Evolutionary conservation across 2,888 invertebrate species (phyloP).

Genomic region (Synergus gifuensis): DNA sequence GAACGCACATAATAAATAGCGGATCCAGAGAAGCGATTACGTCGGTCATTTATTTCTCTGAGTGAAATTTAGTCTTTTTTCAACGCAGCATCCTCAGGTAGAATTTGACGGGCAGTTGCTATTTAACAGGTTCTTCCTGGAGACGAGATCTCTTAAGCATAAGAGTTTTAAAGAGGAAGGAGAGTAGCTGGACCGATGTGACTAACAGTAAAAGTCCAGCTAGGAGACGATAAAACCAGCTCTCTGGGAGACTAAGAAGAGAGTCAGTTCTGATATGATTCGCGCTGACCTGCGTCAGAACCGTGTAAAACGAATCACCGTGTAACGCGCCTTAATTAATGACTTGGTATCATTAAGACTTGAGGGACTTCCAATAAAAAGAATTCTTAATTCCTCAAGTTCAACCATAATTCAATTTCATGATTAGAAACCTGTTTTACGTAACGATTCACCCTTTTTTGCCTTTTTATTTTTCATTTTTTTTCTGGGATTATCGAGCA

Average conservation of each 20-base stretch:
- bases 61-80: constrained; percentile 39
- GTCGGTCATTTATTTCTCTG: constrained; percentile 37
- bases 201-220: constrained; percentile 69
- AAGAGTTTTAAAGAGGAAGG: constrained; percentile 34
- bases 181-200: constrained; percentile 33
- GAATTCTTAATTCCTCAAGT: neutral
- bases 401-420: neutral
- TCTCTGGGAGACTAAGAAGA: constrained; percentile 44
- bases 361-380: constrained; percentile 26
- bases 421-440: constrained; percentile 6
- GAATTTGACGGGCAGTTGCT: constrained; percentile 33
- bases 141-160: constrained; percentile 25
- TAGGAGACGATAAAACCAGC: constrained; percentile 64
- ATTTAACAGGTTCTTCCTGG: constrained; percentile 40
- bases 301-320: constrained; percentile 48
- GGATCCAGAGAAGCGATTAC: constrained; percentile 39
- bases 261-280: constrained; percentile 35
- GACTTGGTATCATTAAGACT: constrained; percentile 37
- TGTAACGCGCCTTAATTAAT: constrained; percentile 54
- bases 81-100: constrained; percentile 3
- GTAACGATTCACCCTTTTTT: neutral
- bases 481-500: neutral
- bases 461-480: neutral
- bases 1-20: constrained; percentile 35
- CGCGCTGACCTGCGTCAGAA: constrained; percentile 39